Percentiles rank a stretch among this genome's conserved stretches.
Evolutionary conservation across 2,113 vertebrate species (phyloP).

Genomic region (Rana temporaria): DNA sequence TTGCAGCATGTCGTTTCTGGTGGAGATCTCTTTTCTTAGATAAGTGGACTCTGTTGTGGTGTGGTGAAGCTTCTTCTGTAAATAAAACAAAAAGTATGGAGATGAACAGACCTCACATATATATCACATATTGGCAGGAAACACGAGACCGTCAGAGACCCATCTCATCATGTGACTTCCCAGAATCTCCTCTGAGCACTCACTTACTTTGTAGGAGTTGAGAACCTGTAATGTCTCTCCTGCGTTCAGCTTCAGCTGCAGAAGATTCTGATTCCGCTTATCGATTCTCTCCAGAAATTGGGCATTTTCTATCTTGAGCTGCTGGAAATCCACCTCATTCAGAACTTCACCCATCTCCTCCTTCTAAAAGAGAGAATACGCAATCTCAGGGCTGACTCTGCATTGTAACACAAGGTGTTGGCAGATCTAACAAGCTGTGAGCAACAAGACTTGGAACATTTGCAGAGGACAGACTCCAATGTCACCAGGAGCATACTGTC

Average conservation of each 20-base stretch:
- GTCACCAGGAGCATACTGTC: no score
- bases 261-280: constrained; percentile 70
- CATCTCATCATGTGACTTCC: no score
- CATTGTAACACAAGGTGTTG: neutral
- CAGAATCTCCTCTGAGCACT: no score
- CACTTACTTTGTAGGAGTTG: constrained; percentile 71
- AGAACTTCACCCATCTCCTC: constrained; percentile 72
- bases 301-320: constrained; percentile 76
- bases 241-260: constrained; percentile 71
- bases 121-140: no score
- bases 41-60: constrained; percentile 54
- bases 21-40: constrained; percentile 70
- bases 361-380: constrained; percentile 64
- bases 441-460: no score
- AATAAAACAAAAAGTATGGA: neutral
- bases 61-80: constrained; percentile 72
- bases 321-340: constrained; percentile 71
- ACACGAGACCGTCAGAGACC: no score
- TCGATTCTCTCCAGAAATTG: constrained; percentile 71
- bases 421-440: no score
- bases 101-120: no score
- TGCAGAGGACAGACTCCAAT: no score
- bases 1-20: constrained; percentile 68
- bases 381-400: neutral
- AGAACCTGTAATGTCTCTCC: constrained; percentile 69